phyloP scores from a whole-genome alignment of 2,888 invertebrate genomes.

The Polyploca ridens region DNA sequence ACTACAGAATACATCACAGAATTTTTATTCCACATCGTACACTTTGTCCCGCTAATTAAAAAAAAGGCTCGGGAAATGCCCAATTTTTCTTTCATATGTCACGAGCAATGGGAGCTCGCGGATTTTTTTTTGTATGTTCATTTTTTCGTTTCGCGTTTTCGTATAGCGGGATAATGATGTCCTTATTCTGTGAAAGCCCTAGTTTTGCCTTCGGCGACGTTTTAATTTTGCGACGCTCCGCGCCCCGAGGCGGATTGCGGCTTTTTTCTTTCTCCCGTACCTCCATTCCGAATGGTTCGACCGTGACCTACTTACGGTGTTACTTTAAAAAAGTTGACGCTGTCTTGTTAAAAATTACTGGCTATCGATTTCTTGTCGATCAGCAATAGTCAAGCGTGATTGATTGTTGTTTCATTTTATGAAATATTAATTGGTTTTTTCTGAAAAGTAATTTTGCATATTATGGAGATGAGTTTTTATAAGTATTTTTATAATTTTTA shows the following conservation, averaged over 20 bases:
- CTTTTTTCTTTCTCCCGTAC: slow-evolving; percentile 42
- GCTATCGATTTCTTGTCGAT: background rate
- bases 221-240: slow-evolving; percentile 55
- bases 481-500: no score
- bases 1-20: slow-evolving; percentile 5
- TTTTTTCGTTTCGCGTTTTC: slow-evolving; percentile 20
- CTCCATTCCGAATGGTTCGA: slow-evolving; percentile 44
- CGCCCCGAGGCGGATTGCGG: slow-evolving; percentile 43
- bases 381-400: background rate
- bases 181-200: slow-evolving; percentile 51
- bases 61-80: slow-evolving; percentile 22
- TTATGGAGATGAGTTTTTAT: no score
- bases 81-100: slow-evolving; percentile 33
- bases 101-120: slow-evolving; percentile 27
- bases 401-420: background rate
- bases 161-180: slow-evolving; percentile 51
- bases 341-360: slow-evolving; percentile 12
- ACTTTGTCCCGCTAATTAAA: background rate
- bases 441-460: no score
- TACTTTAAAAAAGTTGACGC: slow-evolving; percentile 23
- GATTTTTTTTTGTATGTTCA: slow-evolving; percentile 21
- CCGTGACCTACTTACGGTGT: slow-evolving; percentile 58
- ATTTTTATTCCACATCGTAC: background rate
- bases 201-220: slow-evolving; percentile 60
- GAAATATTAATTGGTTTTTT: background rate